Evolutionary conservation across 2,888 invertebrate species (phyloP), one percentile per base, ranked within the genome.

Genomic region (Archips xylosteana): DNA sequence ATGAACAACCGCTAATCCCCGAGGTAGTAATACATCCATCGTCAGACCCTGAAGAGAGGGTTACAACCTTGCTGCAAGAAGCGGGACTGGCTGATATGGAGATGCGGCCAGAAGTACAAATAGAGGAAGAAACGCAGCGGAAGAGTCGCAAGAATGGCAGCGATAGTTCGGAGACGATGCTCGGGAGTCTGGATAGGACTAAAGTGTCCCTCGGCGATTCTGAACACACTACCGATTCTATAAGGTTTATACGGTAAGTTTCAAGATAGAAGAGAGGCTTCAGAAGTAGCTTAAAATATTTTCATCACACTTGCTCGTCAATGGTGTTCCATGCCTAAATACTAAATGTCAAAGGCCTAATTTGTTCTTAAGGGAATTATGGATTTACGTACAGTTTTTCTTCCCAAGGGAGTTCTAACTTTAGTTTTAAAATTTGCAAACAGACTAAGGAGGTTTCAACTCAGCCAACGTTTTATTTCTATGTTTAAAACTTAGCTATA

Each of bases 131-230:
- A 73, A 3, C 60, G 57, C n/a, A 49, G 45, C 69, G 75, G 3
- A 77, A 75, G 42, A 75, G 75, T 23, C 57, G 66, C 6, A 73
- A 78, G 34, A 76, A 71, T 23, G 79, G 71, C 0, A 89, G 89
- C 71, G 86, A 84, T 0, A 76, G 81, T 5, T 85, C 88, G 0
- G 93, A 93, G 70, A 89, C 92, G 0, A 92, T 82, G 0, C 74
- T 92, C 34, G 94, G 94, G 2, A 94, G 94, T 74, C 76, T 92
- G 23, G 94, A 94, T 71, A 83, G 94, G 23, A 94, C 94, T 0
- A 90, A 87, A 74, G 93, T 94, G 51, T 94, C 93, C 3, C 84
- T 94, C 1, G 93, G 93, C 0, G 92, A 91, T 47, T 90, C 92
- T 0, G 90, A 87, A 4, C 80, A 79, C 5, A 89, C 90, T 0